A percentile compares a stretch with the other conserved stretches of the same genome.
Conservation (phyloP, 2,888 invertebrate genomes). For the Drosophila mettleri region DNA sequence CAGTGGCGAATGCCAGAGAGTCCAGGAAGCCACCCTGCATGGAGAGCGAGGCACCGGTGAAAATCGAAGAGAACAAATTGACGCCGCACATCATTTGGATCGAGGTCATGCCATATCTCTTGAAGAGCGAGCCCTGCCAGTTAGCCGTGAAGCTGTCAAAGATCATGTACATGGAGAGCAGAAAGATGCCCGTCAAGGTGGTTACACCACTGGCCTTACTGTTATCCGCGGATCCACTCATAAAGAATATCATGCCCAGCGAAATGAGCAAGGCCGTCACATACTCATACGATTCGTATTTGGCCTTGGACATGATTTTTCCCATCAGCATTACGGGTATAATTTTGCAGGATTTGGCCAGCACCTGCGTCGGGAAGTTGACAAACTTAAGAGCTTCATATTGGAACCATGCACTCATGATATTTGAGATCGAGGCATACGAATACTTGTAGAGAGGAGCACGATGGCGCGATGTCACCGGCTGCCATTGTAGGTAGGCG, state of each 20-base stretch:
- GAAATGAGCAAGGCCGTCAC: conserved; percentile 95
- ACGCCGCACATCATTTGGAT: conserved; percentile 98
- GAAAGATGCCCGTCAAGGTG: conserved; percentile 92
- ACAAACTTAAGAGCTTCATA: conserved; percentile 99
- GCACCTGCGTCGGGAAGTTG: conserved; percentile 98
- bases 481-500: conserved; percentile 87
- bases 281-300: conserved; percentile 96
- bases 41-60: conserved; percentile 93
- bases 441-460: conserved; percentile 97
- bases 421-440: conserved; percentile 98
- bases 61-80: conserved; percentile 95
- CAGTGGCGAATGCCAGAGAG: conserved; percentile 90
- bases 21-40: conserved; percentile 93
- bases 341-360: conserved; percentile 99
- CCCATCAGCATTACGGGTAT: conserved; percentile 99
- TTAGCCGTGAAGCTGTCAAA: conserved; percentile 99
- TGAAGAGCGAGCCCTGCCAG: conserved; percentile 97
- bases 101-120: conserved; percentile 91
- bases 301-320: conserved; percentile 93
- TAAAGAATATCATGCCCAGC: conserved; percentile 96
- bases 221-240: conserved; percentile 91
- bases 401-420: conserved; percentile 99
- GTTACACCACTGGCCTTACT: conserved; percentile 88
- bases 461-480: conserved; percentile 88
- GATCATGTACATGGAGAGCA: conserved; percentile 95